Evolutionary conservation across 2,113 vertebrate genomes (phyloP).

Genomic region (Orthonyx spaldingii): DNA sequence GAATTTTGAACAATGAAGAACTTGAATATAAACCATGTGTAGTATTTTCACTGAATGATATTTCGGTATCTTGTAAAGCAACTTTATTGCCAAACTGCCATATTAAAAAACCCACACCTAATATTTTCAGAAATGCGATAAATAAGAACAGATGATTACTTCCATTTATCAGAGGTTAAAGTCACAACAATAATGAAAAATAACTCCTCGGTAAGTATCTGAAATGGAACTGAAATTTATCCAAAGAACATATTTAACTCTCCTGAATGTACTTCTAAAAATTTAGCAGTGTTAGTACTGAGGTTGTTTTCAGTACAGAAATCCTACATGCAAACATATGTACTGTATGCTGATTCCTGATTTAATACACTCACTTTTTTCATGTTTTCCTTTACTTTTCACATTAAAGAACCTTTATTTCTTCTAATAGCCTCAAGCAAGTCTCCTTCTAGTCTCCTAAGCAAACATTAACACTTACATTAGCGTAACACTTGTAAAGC

Average conservation of each 20-base stretch:
- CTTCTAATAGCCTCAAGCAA: background rate
- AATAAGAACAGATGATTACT: constrained; percentile 53
- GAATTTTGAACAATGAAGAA: constrained; percentile 53
- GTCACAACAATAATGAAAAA: constrained; percentile 44
- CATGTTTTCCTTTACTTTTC: background rate
- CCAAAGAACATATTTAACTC: background rate
- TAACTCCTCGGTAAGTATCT: background rate
- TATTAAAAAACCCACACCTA: constrained; percentile 69
- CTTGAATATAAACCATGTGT: constrained; percentile 56
- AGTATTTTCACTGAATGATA: constrained; percentile 40
- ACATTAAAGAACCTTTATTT: background rate
- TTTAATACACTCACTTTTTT: background rate
- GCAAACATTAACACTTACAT: constrained; percentile 24
- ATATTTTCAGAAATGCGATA: constrained; percentile 59
- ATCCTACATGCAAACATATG: background rate
- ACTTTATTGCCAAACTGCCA: constrained; percentile 60
- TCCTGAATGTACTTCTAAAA: background rate
- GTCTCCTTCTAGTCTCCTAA: background rate
- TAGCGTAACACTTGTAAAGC: constrained; percentile 6
- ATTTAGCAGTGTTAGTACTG: background rate
- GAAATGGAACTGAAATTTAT: background rate
- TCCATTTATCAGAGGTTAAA: constrained; percentile 45
- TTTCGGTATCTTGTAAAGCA: constrained; percentile 69
- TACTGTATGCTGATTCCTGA: background rate
- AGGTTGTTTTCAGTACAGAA: background rate